These are phyloP conservation scores for Coenonympha arcania DNA, from an alignment of 2,888 invertebrate genomes.

Conservation along the genomic window DNA sequence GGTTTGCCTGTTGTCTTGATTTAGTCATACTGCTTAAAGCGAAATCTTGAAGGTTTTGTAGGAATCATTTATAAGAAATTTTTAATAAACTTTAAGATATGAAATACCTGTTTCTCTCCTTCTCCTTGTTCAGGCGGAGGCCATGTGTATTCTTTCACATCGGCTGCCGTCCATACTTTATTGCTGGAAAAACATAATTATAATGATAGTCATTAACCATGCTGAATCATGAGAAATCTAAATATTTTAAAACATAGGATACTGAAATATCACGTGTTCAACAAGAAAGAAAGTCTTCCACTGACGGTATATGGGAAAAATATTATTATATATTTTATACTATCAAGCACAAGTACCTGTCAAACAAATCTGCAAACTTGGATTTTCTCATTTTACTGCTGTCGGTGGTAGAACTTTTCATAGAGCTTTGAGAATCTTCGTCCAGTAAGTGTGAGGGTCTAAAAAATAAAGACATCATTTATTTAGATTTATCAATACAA, in stretches of 20 bases:
- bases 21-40: too few species aligned
- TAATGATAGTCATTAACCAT: neutral
- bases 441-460: slow-evolving; percentile 72
- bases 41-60: too few species aligned
- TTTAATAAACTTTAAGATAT: neutral
- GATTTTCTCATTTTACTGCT: slow-evolving; percentile 70
- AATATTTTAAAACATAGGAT: too few species aligned
- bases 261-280: too few species aligned
- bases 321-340: too few species aligned
- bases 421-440: slow-evolving; percentile 89
- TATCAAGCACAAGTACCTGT: too few species aligned
- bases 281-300: too few species aligned
- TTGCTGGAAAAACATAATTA: slow-evolving; percentile 53
- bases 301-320: too few species aligned
- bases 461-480: slow-evolving; percentile 31
- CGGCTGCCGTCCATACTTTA: slow-evolving; percentile 84
- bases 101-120: slow-evolving; percentile 51
- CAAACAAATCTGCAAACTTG: slow-evolving; percentile 66
- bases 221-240: neutral
- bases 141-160: slow-evolving; percentile 96
- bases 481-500: too few species aligned
- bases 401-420: slow-evolving; percentile 82
- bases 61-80: too few species aligned
- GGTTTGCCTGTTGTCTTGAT: too few species aligned
- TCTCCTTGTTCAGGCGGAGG: slow-evolving; percentile 73